A percentile compares a stretch with the other conserved stretches of the same genome.
Evolutionary conservation across 2,888 invertebrate species (phyloP).

Genomic region (Amiota communis): DNA sequence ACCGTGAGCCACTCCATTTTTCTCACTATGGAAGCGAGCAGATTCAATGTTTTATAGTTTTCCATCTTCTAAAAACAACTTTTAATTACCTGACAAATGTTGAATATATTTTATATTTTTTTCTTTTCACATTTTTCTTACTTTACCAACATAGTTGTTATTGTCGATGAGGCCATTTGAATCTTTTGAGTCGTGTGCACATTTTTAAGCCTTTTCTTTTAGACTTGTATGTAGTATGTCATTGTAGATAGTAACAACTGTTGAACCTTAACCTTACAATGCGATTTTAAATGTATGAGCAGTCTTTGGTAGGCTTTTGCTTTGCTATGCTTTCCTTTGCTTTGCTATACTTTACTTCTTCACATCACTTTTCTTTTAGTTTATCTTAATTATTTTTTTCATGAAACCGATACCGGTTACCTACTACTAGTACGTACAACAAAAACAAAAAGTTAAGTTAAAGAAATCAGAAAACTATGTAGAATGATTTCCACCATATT

Average conservation of each 20-base stretch:
- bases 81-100: too few species aligned
- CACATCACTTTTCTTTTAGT: not conserved
- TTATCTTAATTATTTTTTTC: too few species aligned
- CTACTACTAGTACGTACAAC: not conserved
- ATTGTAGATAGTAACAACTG: slow-evolving; percentile 48
- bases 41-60: too few species aligned
- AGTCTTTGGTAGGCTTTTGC: slow-evolving; percentile 54
- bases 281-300: slow-evolving; percentile 65
- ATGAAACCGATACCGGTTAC: not conserved
- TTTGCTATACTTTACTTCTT: not conserved
- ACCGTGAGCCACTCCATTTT: not conserved
- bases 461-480: not conserved
- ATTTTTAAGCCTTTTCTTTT: slow-evolving; percentile 30
- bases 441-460: not conserved
- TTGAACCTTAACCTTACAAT: slow-evolving; percentile 64
- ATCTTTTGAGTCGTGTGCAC: not conserved
- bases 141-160: not conserved
- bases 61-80: too few species aligned
- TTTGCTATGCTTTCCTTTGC: not conserved
- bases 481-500: not conserved
- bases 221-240: slow-evolving; percentile 42
- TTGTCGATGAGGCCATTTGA: too few species aligned
- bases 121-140: not conserved
- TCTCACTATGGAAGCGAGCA: too few species aligned
- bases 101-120: not conserved